Percentiles rank a stretch among this genome's conserved stretches.
phyloP scores from a whole-genome alignment of 2,888 invertebrate species.

The Smittia sp. region DNA sequence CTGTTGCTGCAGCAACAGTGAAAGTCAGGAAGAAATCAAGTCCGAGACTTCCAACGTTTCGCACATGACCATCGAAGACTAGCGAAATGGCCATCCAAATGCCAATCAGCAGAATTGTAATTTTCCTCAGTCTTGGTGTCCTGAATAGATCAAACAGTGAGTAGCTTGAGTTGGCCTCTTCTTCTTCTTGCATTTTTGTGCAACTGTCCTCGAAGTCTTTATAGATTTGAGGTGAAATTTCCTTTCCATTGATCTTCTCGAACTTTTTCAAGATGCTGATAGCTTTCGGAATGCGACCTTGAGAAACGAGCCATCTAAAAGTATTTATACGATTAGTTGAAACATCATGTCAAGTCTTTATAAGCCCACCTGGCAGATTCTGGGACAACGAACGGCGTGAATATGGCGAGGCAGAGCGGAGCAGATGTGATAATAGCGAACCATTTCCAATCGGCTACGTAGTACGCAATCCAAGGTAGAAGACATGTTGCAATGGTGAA shows the following conservation, averaged over 20 bases:
- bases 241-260: conserved; percentile 73
- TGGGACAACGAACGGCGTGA: conserved; percentile 75
- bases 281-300: conserved; percentile 78
- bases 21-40: conserved; percentile 82
- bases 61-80: conserved; percentile 84
- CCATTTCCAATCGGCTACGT: conserved; percentile 73
- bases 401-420: conserved; percentile 67
- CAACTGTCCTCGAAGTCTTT: conserved; percentile 71
- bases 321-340: neutral
- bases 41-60: conserved; percentile 81
- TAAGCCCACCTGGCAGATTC: conserved; percentile 73
- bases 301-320: conserved; percentile 77
- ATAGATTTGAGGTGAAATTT: conserved; percentile 71
- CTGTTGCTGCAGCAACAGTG: conserved; percentile 78
- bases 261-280: conserved; percentile 74
- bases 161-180: conserved; percentile 66
- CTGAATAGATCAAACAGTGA: conserved; percentile 78
- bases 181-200: conserved; percentile 66
- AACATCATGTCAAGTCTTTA: neutral
- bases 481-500: conserved; percentile 77
- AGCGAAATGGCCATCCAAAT: conserved; percentile 90
- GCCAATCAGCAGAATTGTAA: conserved; percentile 72
- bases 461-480: conserved; percentile 82
- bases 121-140: conserved; percentile 71
- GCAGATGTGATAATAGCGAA: conserved; percentile 76